Percentiles rank a stretch among this genome's conserved stretches.
These are phyloP conservation scores for Lochmaea capreae DNA, from an alignment of 2,888 invertebrate species.

Conservation along the genomic window DNA sequence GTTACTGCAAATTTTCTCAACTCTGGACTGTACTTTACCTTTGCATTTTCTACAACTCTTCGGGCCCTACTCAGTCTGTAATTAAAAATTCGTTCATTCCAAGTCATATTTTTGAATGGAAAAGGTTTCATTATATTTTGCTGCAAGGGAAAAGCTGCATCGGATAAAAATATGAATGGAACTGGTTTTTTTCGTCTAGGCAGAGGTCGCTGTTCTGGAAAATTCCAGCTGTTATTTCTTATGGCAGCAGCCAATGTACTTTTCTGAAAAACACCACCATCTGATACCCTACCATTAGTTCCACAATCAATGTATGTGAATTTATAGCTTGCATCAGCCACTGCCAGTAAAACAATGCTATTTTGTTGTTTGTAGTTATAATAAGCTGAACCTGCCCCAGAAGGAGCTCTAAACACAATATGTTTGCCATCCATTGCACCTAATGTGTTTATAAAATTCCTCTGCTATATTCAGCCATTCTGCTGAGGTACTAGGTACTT, in stretches of 20 bases:
- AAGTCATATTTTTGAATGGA: slow-evolving; percentile 2
- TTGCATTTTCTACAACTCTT: slow-evolving; percentile 29
- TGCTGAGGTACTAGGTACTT: no score
- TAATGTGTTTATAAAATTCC: slow-evolving; percentile 36
- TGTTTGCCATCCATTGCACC: slow-evolving; percentile 50
- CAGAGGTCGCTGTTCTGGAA: not conserved
- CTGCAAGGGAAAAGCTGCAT: slow-evolving; percentile 29
- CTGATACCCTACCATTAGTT: not conserved
- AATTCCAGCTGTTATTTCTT: not conserved
- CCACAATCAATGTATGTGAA: not conserved
- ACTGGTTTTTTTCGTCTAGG: not conserved
- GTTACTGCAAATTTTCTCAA: slow-evolving; percentile 41
- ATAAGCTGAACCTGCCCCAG: slow-evolving; percentile 45
- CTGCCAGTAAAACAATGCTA: slow-evolving; percentile 49
- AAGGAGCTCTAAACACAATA: slow-evolving; percentile 44
- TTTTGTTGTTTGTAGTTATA: slow-evolving; percentile 50
- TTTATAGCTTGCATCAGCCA: no score
- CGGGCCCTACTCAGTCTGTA: slow-evolving; percentile 26
- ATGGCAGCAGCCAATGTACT: not conserved
- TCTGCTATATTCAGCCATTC: slow-evolving; percentile 37
- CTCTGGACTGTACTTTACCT: slow-evolving; percentile 30
- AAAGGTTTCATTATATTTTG: slow-evolving; percentile 27
- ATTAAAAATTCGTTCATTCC: slow-evolving; percentile 25
- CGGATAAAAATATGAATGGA: slow-evolving; percentile 21
- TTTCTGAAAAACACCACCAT: not conserved